Conservation (phyloP, 2,888 invertebrate species). For the Bedellia somnulentella region DNA sequence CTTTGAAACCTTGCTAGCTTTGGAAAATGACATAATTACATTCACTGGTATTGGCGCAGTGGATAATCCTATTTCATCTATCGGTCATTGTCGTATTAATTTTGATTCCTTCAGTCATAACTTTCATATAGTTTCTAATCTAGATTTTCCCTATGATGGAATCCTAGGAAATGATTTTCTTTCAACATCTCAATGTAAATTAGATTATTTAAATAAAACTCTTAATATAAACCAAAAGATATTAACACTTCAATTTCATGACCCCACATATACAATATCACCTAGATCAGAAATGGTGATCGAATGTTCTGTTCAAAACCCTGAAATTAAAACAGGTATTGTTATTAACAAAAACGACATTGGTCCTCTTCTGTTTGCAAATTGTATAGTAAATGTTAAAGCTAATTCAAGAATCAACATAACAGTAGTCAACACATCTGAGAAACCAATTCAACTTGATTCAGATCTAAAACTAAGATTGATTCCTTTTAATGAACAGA, state of each 20-base stretch:
- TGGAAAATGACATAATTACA: too few relatives aligned
- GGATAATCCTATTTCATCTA: too few relatives aligned
- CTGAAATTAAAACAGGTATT: neutral
- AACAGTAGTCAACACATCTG: too few relatives aligned
- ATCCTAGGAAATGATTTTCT: constrained; percentile 1
- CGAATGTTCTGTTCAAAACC: neutral
- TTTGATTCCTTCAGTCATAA: too few relatives aligned
- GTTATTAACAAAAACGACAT: neutral
- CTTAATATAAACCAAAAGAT: neutral
- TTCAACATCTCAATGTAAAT: neutral
- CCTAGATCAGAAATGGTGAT: constrained; percentile 1
- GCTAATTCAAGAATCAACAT: neutral
- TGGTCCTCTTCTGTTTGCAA: neutral
- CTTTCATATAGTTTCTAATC: neutral
- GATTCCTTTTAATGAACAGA: neutral
- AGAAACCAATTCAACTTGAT: neutral
- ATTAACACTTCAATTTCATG: neutral
- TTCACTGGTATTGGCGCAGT: too few relatives aligned
- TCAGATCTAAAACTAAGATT: neutral
- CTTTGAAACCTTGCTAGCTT: too few relatives aligned
- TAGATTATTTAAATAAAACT: neutral
- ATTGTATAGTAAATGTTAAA: neutral
- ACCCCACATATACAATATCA: neutral
- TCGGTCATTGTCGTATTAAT: too few relatives aligned
- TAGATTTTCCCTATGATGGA: neutral